Conservation (phyloP, 1,140 invertebrate species). For the Ditylenchus dipsaci region DNA sequence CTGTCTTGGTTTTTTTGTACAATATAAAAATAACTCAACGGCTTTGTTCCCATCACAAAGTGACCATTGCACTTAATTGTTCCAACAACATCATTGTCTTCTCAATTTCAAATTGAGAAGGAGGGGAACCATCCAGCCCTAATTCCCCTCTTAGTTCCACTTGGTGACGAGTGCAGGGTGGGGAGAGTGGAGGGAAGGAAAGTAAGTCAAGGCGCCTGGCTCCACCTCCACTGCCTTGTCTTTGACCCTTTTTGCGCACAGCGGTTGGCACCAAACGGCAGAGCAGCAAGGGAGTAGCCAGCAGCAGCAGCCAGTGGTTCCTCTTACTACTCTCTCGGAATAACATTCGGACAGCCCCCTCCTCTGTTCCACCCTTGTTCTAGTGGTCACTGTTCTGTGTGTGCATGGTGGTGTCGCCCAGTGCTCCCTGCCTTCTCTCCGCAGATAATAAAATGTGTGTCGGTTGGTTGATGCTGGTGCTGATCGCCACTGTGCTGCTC, state of each 20-base stretch:
- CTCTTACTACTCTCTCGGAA: too few species aligned
- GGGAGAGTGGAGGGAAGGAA: background rate
- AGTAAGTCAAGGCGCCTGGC: background rate
- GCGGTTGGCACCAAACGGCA: constrained; percentile 3
- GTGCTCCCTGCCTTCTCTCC: background rate
- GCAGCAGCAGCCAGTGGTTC: too few species aligned
- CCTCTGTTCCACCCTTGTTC: background rate
- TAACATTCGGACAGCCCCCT: background rate
- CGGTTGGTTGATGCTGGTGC: background rate
- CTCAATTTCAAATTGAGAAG: too few species aligned
- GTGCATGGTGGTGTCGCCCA: constrained; percentile 2
- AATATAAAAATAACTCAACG: too few species aligned
- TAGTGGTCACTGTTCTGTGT: background rate
- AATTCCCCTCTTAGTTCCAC: too few species aligned
- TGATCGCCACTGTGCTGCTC: constrained; percentile 5
- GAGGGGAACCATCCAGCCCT: too few species aligned
- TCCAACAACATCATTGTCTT: too few species aligned
- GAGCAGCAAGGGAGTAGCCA: background rate
- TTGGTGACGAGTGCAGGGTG: background rate
- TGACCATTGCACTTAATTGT: too few species aligned
- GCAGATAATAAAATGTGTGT: constrained; percentile 1
- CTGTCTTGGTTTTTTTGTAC: too few species aligned
- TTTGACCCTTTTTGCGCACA: background rate
- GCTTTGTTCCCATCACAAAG: too few species aligned
- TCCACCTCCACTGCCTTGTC: background rate